Base-by-base conservation (phyloP, 1,140 invertebrate species). In the Rhyacophila brunnea region DNA sequence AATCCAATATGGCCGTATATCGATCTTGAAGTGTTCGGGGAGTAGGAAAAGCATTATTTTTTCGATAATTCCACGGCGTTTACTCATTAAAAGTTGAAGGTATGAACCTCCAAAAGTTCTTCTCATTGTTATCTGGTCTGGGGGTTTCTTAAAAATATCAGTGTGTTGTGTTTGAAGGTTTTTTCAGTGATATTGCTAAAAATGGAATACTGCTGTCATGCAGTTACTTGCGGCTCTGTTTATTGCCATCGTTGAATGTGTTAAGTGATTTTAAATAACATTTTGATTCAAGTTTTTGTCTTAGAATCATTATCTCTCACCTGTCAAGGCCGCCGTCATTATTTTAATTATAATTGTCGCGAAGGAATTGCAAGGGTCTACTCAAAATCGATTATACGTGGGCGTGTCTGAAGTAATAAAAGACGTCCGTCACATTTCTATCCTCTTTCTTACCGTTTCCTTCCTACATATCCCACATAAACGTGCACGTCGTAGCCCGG, bases 361-460 rank as follows among this genome's bases (percentile, higher is more conserved):
- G 28, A 28, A 57, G 35, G 47, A 38, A 55, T 42, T 28, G 13
- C 36, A 19, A 48, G 45, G 46, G 40, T 34, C 17, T 14, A 44
- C 36, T 57, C 55, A 58, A 58, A 58, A 58, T 58, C 55, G 55
- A 58, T 58, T 47, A 58, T 58, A 58, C 50, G 55, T 58, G 55
- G 55, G 55, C 55, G 55, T 50, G 55, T 50, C 55, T 36, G 55
- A 58, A 58, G 47, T 13, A 23, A 51, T 58, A 23, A 32, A 14
- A 32, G 55, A 58, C 54, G 23, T 42, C 47, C 55, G 36, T 58
- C 38, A n/a, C 43, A 6, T n/a, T 13, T 40, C 38, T 40, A 15
- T 15, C 15, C 38, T 15, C 11, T 40, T 15, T 40, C 38, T 13
- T 40, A 5, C 38, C 38, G 38, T 15, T 4, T 3, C 23, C 4